Evolutionary conservation across 53 echinoderm and acorn worm genomes (phyloP), one percentile per base, ranked within the genome.

Genomic region (Pentamera pediparva): DNA sequence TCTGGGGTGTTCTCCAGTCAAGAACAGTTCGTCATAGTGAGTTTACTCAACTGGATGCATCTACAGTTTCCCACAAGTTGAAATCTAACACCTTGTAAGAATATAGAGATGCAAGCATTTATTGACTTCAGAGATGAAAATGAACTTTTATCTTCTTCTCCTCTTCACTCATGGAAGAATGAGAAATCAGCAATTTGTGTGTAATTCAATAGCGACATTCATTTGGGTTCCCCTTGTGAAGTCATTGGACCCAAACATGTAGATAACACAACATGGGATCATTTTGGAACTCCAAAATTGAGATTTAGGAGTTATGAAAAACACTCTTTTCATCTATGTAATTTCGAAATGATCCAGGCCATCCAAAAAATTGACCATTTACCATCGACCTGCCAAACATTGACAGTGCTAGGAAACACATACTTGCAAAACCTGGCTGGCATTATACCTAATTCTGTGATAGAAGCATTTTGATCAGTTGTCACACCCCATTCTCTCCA

Each of bases 21-120:
- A 6, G 64, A 65, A 65, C 38, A 65, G 22, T 21, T 65, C 15
- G 65, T 40, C 41, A 38, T 38, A 6, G 65, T 65, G 22, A n/a
- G 29, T 28, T n/a, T 54, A 54, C 25, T 50, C 31, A 29, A 32
- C 13, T 29, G 33, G 10, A 2, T 5, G 6, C 7, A 71, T 34
- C 48, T 24, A 19, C n/a, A n/a, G n/a, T n/a, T n/a, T n/a, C n/a
- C n/a, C 12, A 12, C 34, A 34, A 21, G 20, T 29, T 58, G 32
- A 15, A 37, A 35, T 62, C 13, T 50, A 22, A 48, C 6, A n/a
- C n/a, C n/a, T n/a, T n/a, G n/a, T n/a, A n/a, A n/a, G n/a, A n/a
- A n/a, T n/a, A n/a, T n/a, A n/a, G n/a, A n/a, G 8, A 15, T 15
- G 43, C 15, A 41, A 41, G 15, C 15, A 15, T 52, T 52, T 52